Conservation (phyloP, 2,113 vertebrate species). For the Hiodon alosoides region DNA sequence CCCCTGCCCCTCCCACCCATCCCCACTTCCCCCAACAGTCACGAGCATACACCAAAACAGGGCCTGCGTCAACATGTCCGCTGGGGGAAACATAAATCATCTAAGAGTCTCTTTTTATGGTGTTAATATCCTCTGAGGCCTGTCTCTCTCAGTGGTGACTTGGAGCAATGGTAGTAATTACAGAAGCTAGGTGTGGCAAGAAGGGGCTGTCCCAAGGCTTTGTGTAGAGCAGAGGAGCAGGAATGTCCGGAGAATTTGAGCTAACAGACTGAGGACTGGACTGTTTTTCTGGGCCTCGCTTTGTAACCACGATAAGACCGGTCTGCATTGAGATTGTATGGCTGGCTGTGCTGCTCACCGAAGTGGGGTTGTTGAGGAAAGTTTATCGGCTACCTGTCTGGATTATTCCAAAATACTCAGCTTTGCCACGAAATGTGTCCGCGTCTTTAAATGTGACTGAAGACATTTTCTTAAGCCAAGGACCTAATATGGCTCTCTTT, state of each 20-base stretch:
- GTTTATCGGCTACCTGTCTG: no score
- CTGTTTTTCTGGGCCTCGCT: not conserved
- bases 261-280: slow-evolving; percentile 32
- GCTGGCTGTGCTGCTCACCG: not conserved
- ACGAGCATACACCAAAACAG: slow-evolving; percentile 30
- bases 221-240: slow-evolving; percentile 55
- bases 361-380: not conserved
- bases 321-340: not conserved
- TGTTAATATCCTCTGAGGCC: slow-evolving; percentile 50
- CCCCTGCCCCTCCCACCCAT: slow-evolving; percentile 33
- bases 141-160: slow-evolving; percentile 45
- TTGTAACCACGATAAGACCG: no score
- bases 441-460: not conserved
- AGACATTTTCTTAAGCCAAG: not conserved
- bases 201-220: slow-evolving; percentile 62
- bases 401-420: not conserved
- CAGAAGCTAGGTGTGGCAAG: slow-evolving; percentile 65
- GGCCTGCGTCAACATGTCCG: slow-evolving; percentile 61
- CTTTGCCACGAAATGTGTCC: not conserved
- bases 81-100: slow-evolving; percentile 57
- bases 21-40: slow-evolving; percentile 2
- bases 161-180: slow-evolving; percentile 56
- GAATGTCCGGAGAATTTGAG: slow-evolving; percentile 44
- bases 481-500: slow-evolving; percentile 1
- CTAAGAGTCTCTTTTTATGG: slow-evolving; percentile 44